Percentiles rank a stretch among this genome's conserved stretches.
Conservation (phyloP, 2,888 invertebrate genomes). For the Eupithecia centaureata region DNA sequence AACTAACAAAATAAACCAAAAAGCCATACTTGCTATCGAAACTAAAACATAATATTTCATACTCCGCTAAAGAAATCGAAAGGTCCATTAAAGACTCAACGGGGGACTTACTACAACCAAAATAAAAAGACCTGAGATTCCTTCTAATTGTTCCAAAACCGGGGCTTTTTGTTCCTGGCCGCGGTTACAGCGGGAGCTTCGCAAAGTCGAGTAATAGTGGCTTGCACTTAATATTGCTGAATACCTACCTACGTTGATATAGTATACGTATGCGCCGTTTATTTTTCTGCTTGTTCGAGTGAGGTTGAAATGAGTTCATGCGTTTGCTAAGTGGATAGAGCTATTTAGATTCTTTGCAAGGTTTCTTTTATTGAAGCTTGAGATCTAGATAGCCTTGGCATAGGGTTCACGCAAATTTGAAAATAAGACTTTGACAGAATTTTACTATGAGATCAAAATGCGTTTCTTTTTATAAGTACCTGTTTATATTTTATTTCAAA, state of each 20-base stretch:
- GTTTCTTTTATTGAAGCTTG: neutral
- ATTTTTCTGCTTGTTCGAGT: constrained; percentile 18
- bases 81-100: constrained; percentile 45
- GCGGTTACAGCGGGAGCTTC: constrained; percentile 35
- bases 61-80: constrained; percentile 55
- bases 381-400: neutral
- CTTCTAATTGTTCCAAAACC: neutral
- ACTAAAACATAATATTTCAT: constrained; percentile 56
- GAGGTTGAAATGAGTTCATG: constrained; percentile 11
- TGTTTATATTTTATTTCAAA: too few relatives aligned
- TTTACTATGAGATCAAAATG: neutral
- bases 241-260: constrained; percentile 24
- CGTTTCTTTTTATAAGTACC: too few relatives aligned
- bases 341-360: neutral
- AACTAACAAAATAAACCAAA: constrained; percentile 18
- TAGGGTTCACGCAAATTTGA: neutral
- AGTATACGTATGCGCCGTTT: constrained; percentile 34
- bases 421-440: neutral
- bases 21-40: constrained; percentile 18
- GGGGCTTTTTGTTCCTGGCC: constrained; percentile 30
- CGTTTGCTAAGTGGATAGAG: neutral
- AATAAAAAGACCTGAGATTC: constrained; percentile 12
- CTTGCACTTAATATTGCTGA: constrained; percentile 43
- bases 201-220: constrained; percentile 39
- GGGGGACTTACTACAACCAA: constrained; percentile 37